Base-by-base conservation (phyloP, 2,888 invertebrate species). In the Troglohyphantes excavatus region DNA sequence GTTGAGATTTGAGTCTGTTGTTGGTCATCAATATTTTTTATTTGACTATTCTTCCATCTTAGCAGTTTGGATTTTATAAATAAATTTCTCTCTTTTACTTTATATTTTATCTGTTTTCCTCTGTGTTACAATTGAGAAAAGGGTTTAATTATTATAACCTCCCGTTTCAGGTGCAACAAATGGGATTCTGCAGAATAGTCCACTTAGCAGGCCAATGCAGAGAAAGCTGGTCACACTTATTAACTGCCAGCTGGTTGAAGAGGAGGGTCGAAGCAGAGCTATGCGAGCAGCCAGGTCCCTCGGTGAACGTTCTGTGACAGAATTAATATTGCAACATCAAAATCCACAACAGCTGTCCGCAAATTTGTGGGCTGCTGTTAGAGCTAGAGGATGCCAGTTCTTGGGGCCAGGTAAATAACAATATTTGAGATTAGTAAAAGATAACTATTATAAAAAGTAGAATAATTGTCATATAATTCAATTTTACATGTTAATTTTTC, bases 341-440 rank as follows among this genome's bases (percentile, higher is more conserved):
- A 98, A 98, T 94, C 97, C 98, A 0, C 98, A 98, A 93, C 98
- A 99, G 93, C 94, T 99, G 67, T 96, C 96, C 88, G 97, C 98
- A 7, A 98, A 98, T 94, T 94, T 99, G 65, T 99, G 99, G 99
- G 98, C 98, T 63, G 98, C 99, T 29, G 98, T 99, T 11, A 95
- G 99, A 68, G 97, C 98, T 0, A 95, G 99, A 85, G 99, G 99
- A 75, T 99, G 99, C 93, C 99, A 99, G 94, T 99, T 99, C 94
- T 95, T 99, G 39, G 99, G 99, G 7, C 99, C 99, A 92, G 95
- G 95, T 95, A 93, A 39, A 7, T 13, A 2, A n/a, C n/a, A n/a
- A n/a, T n/a, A n/a, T n/a, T n/a, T n/a, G n/a, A n/a, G n/a, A n/a
- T n/a, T n/a, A n/a, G n/a, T n/a, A n/a, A n/a, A n/a, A n/a, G n/a